phyloP scores from a whole-genome alignment of 2,888 invertebrate genomes.

The Emmelina monodactyla region DNA sequence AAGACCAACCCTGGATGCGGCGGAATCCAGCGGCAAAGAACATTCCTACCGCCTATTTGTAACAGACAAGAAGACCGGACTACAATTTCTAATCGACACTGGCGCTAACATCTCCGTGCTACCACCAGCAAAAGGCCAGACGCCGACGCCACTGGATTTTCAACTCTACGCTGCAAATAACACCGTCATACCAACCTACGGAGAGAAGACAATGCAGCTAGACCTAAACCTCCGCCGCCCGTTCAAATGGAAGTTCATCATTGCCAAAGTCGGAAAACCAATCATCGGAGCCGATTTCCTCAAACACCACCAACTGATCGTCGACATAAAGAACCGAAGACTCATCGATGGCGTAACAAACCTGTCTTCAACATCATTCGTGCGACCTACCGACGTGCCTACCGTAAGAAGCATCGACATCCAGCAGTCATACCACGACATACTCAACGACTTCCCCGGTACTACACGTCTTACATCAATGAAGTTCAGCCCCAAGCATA shows the following conservation, averaged over 20 bases:
- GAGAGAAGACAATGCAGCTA: slow-evolving; percentile 5
- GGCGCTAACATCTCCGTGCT: background rate
- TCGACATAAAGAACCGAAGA: slow-evolving; percentile 1
- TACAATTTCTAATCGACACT: slow-evolving; percentile 3
- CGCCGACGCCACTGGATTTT: background rate
- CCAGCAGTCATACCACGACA: slow-evolving; percentile 4
- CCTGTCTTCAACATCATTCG: background rate
- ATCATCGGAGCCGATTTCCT: slow-evolving; percentile 3
- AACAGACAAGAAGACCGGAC: slow-evolving; percentile 7
- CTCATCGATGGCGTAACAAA: slow-evolving; percentile 2
- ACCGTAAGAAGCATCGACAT: slow-evolving; percentile 5
- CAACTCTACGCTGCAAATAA: slow-evolving; percentile 6
- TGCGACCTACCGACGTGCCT: background rate
- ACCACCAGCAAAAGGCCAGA: slow-evolving; percentile 1
- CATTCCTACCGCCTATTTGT: slow-evolving; percentile 12
- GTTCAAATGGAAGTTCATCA: slow-evolving; percentile 6
- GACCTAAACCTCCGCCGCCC: slow-evolving; percentile 4
- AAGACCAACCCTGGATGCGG: slow-evolving; percentile 7
- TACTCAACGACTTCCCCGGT: slow-evolving; percentile 4
- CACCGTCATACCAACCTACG: slow-evolving; percentile 4
- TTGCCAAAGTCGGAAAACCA: slow-evolving; percentile 1
- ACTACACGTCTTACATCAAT: slow-evolving; percentile 4
- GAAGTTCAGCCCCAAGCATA: slow-evolving; percentile 5
- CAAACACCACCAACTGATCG: background rate
- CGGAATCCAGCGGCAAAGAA: slow-evolving; percentile 6